These are phyloP conservation scores for Dipus sagitta DNA, from an alignment of 2,797 vertebrate genomes.

Conservation along the genomic window DNA sequence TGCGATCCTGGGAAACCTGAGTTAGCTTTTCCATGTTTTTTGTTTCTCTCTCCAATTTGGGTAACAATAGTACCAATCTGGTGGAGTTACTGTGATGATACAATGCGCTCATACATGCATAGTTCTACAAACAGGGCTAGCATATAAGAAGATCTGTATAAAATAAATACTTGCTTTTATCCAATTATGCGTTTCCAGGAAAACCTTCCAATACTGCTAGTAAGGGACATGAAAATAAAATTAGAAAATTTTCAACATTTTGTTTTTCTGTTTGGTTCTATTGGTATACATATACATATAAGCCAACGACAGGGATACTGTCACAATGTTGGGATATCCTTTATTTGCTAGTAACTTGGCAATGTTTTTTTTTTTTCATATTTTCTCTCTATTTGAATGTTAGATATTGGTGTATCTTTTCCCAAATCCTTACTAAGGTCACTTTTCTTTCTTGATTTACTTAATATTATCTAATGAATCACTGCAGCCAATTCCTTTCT, in stretches of 20 bases:
- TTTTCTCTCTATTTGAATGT: background rate
- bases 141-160: background rate
- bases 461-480: background rate
- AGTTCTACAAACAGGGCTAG: background rate
- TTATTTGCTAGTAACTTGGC: slow-evolving; percentile 1
- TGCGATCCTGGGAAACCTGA: background rate
- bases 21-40: background rate
- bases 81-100: background rate
- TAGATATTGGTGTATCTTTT: slow-evolving; percentile 44
- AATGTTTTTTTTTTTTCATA: background rate
- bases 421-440: slow-evolving; percentile 15
- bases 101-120: background rate
- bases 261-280: slow-evolving; percentile 29
- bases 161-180: background rate
- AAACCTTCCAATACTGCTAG: background rate
- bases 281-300: background rate
- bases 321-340: slow-evolving; percentile 9
- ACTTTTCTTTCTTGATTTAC: slow-evolving; percentile 27
- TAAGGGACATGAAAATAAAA: slow-evolving; percentile 35
- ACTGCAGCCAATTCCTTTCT: slow-evolving; percentile 37
- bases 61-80: background rate
- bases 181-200: background rate
- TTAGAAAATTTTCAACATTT: background rate
- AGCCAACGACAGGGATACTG: background rate
- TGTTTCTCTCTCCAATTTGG: background rate